phyloP scores from a whole-genome alignment of 2,113 vertebrate species.

The Dasypus novemcinctus region DNA sequence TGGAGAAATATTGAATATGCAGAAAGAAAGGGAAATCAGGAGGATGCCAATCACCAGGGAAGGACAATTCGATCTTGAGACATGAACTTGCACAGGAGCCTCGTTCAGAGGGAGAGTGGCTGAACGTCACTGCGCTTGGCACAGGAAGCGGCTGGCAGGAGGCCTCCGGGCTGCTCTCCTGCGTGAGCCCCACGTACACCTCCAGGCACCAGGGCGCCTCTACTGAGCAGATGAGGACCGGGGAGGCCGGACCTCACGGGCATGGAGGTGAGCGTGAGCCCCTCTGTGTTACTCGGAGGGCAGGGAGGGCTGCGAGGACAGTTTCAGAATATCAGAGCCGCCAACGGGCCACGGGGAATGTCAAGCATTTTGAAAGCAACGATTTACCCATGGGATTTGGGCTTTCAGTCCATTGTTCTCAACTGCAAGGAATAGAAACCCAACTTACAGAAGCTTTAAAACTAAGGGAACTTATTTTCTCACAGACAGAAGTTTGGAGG shows the following conservation, averaged over 20 bases:
- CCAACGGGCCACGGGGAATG: background rate
- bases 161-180: background rate
- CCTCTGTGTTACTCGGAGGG: background rate
- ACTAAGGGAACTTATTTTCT: background rate
- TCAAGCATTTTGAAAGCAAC: background rate
- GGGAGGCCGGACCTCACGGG: accelerated
- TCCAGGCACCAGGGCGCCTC: background rate
- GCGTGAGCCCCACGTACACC: too few species aligned
- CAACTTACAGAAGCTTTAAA: background rate
- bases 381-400: background rate
- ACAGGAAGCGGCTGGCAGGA: background rate
- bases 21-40: too few species aligned
- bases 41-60: too few species aligned
- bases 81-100: too few species aligned
- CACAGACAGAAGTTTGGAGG: background rate
- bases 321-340: too few species aligned
- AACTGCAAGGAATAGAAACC: background rate
- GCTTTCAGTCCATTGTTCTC: background rate
- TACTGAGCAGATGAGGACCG: background rate
- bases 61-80: too few species aligned
- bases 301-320: background rate
- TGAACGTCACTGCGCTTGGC: too few species aligned
- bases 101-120: too few species aligned
- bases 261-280: background rate
- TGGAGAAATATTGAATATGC: too few species aligned